Conservation (phyloP, 2,113 vertebrate genomes). For the Triplophysa dalaica region DNA sequence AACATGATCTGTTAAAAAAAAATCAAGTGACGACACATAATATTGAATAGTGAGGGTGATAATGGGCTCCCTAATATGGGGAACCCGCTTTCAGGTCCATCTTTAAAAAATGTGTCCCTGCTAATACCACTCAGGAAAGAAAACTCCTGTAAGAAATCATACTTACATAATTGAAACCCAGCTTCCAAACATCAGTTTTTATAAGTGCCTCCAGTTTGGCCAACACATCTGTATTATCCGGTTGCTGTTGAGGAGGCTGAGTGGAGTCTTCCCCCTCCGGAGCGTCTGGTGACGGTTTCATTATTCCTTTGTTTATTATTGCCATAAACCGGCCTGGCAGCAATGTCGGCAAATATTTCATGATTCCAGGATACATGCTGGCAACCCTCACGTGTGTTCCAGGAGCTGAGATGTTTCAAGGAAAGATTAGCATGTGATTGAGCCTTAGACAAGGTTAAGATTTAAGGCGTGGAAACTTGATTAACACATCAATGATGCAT, state of each 20-base stretch:
- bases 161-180: slow-evolving; percentile 62
- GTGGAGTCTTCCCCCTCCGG: background rate
- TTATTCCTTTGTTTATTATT: slow-evolving; percentile 40
- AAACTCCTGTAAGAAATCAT: background rate
- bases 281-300: background rate
- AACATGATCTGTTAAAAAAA: slow-evolving; percentile 68
- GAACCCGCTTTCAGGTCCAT: no score
- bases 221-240: slow-evolving; percentile 20
- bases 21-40: background rate
- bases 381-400: slow-evolving; percentile 42
- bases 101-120: no score
- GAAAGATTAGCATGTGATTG: background rate
- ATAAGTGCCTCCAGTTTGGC: slow-evolving; percentile 59
- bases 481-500: no score
- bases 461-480: no score
- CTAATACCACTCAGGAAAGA: background rate
- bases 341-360: slow-evolving; percentile 54
- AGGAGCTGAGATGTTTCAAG: slow-evolving; percentile 44
- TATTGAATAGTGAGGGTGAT: background rate
- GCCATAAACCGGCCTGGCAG: slow-evolving; percentile 54
- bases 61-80: no score
- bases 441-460: no score
- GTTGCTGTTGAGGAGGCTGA: background rate
- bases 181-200: slow-evolving; percentile 58
- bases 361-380: slow-evolving; percentile 49